These are phyloP conservation scores for Brachionus manjavacas DNA, from an alignment of 1,140 invertebrate genomes.

Conservation along the genomic window DNA sequence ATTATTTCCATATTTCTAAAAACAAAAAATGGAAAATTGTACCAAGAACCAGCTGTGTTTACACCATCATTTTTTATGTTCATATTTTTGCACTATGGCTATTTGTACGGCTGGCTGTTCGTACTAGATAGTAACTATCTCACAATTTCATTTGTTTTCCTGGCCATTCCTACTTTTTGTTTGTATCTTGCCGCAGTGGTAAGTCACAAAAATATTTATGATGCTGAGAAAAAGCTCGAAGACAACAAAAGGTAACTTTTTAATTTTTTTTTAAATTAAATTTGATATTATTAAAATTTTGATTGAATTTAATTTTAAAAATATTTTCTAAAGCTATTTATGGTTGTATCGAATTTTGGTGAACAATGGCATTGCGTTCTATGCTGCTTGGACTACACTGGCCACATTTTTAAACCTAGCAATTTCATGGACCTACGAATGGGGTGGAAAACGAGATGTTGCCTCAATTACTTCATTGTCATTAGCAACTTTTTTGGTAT, in stretches of 20 bases:
- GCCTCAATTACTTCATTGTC: not conserved
- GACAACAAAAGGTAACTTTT: not conserved
- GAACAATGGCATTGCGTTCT: conserved; percentile 53
- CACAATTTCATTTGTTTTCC: conserved; percentile 44
- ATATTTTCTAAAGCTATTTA: conserved; percentile 44
- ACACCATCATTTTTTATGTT: conserved; percentile 45
- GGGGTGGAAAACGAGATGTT: not conserved
- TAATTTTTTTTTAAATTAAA: not conserved
- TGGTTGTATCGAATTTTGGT: conserved; percentile 51
- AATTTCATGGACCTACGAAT: conserved; percentile 45
- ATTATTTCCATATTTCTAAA: conserved; percentile 47
- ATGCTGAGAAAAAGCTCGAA: not conserved
- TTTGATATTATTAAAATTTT: not conserved
- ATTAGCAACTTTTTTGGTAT: not conserved
- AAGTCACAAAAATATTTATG: not conserved
- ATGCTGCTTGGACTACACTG: conserved; percentile 50
- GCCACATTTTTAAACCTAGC: conserved; percentile 50
- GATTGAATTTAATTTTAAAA: not conserved
- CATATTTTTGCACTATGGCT: conserved; percentile 45
- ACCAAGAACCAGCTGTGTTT: conserved; percentile 45
- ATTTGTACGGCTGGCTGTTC: conserved; percentile 47
- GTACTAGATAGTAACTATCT: conserved; percentile 16
- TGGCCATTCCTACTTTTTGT: not conserved
- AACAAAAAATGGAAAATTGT: conserved; percentile 44
- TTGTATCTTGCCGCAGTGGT: conserved; percentile 44